phyloP scores from a whole-genome alignment of 2,113 vertebrate species.

The Menura novaehollandiae region DNA sequence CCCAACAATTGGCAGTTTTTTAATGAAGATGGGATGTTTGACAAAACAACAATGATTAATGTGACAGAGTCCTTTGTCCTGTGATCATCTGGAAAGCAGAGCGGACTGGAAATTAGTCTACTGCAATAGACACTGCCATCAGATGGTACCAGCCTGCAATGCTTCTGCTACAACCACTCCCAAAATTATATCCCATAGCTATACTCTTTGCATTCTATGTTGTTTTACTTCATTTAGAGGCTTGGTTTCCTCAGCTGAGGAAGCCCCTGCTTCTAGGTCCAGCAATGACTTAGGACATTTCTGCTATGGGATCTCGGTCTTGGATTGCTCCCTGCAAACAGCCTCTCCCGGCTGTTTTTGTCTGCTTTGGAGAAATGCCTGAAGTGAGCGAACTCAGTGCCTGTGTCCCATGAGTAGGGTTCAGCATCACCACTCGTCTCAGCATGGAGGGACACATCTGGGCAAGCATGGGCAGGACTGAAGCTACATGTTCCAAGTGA shows the following conservation, averaged over 20 bases:
- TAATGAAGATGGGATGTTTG: slow-evolving; percentile 10
- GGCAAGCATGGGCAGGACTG: background rate
- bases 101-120: background rate
- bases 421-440: background rate
- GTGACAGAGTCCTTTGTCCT: slow-evolving; percentile 12
- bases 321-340: background rate
- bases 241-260: background rate
- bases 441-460: background rate
- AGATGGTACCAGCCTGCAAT: background rate
- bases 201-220: background rate
- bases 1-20: background rate
- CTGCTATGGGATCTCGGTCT: background rate
- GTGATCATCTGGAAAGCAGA: background rate
- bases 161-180: background rate
- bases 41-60: background rate
- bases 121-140: background rate
- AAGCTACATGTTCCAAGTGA: background rate
- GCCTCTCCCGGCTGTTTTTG: background rate
- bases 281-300: background rate
- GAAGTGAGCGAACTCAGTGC: background rate
- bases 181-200: background rate
- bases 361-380: background rate
- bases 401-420: background rate
- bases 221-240: background rate
- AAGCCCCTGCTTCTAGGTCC: background rate